These are phyloP conservation scores for Drosophila oshimai DNA, from an alignment of 1,140 invertebrate species.

Conservation along the genomic window DNA sequence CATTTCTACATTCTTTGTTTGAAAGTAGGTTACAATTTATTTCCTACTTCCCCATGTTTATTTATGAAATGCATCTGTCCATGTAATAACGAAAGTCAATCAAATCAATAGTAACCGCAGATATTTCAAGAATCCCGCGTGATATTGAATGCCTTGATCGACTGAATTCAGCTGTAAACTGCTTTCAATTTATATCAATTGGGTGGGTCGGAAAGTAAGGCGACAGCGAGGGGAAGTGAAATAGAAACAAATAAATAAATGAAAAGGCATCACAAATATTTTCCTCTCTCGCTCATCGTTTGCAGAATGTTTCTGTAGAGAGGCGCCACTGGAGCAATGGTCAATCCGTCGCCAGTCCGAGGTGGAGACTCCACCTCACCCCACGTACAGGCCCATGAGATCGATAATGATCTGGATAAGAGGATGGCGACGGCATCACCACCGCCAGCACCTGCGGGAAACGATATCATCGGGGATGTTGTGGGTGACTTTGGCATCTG, in stretches of 20 bases:
- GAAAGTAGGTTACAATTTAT: not conserved
- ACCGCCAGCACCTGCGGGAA: not conserved
- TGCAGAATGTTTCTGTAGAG: conserved; percentile 49
- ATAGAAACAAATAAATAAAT: conserved; percentile 24
- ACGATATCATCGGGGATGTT: conserved; percentile 74
- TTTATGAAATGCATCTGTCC: not conserved
- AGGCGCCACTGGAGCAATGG: conserved; percentile 27
- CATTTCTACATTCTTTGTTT: not conserved
- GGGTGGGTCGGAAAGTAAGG: not conserved
- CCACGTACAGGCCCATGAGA: conserved; percentile 9
- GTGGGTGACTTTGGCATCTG: conserved; percentile 82
- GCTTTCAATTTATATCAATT: conserved; percentile 73
- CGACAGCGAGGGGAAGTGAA: not conserved
- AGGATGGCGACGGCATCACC: not conserved
- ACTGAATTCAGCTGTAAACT: conserved; percentile 59
- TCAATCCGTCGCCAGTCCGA: conserved; percentile 34
- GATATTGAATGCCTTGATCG: conserved; percentile 56
- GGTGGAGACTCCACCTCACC: conserved; percentile 19
- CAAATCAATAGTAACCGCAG: conserved; percentile 44
- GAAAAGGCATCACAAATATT: conserved; percentile 1
- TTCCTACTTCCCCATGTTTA: not conserved
- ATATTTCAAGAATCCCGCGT: conserved; percentile 51
- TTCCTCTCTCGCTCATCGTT: conserved; percentile 3
- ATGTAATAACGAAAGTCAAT: conserved; percentile 24
- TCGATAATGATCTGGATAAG: not conserved